A percentile compares a stretch with the other conserved stretches of the same genome.
These are phyloP conservation scores for Gnatocerus cornutus DNA, from an alignment of 2,888 invertebrate species.

Conservation along the genomic window DNA sequence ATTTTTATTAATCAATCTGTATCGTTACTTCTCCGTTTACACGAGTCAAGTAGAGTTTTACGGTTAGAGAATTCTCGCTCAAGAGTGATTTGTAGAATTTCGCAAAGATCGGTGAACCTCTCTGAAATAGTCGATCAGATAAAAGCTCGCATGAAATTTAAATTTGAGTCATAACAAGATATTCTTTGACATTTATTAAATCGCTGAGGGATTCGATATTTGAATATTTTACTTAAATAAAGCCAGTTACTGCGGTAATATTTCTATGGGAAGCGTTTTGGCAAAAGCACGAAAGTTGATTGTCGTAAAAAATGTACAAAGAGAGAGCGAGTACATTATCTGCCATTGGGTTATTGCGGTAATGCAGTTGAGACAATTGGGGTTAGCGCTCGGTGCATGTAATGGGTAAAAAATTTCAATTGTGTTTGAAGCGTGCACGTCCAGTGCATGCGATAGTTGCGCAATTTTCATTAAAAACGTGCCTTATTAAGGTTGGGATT, in stretches of 20 bases:
- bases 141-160: slow-evolving; percentile 40
- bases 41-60: too few species aligned
- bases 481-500: slow-evolving; percentile 42
- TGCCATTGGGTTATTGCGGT: slow-evolving; percentile 32
- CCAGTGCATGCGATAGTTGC: slow-evolving; percentile 40
- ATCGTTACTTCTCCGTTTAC: too few species aligned
- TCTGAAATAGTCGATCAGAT: slow-evolving; percentile 12
- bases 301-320: slow-evolving; percentile 18
- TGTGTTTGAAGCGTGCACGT: slow-evolving; percentile 36
- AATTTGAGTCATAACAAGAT: slow-evolving; percentile 38
- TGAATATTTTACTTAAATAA: slow-evolving; percentile 49
- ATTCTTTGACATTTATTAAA: slow-evolving; percentile 47
- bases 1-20: too few species aligned
- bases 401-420: slow-evolving; percentile 39
- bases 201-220: slow-evolving; percentile 43
- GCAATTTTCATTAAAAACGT: slow-evolving; percentile 45
- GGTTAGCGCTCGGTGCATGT: slow-evolving; percentile 35
- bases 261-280: slow-evolving; percentile 8
- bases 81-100: too few species aligned
- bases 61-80: too few species aligned
- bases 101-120: too few species aligned
- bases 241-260: slow-evolving; percentile 8
- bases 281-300: slow-evolving; percentile 18
- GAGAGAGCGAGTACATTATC: slow-evolving; percentile 29
- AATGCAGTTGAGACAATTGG: slow-evolving; percentile 40